These are phyloP conservation scores for Acleris holmiana DNA, from an alignment of 2,888 invertebrate genomes.

Conservation along the genomic window DNA sequence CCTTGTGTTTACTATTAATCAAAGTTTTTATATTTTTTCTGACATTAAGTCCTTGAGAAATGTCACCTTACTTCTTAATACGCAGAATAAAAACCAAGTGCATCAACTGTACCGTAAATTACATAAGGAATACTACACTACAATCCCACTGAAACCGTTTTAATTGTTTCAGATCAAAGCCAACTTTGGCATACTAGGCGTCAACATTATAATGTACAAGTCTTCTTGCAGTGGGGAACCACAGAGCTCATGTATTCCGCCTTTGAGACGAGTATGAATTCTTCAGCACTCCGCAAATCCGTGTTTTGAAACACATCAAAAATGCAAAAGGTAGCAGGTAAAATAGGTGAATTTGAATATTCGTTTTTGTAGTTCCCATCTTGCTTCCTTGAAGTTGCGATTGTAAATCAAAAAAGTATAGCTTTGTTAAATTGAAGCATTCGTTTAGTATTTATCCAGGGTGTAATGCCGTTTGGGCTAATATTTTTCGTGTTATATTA, in stretches of 20 bases:
- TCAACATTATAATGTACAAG: background rate
- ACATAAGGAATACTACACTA: background rate
- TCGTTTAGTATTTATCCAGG: no score
- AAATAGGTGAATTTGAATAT: background rate
- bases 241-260: constrained; percentile 7
- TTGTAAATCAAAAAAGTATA: no score
- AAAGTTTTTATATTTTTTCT: no score
- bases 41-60: no score
- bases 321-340: background rate
- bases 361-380: background rate
- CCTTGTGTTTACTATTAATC: no score
- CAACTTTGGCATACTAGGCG: background rate
- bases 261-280: constrained; percentile 12
- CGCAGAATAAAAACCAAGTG: no score
- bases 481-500: no score
- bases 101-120: no score
- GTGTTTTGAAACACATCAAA: background rate
- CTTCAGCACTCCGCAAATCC: background rate
- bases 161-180: background rate
- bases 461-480: no score
- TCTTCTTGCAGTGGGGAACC: background rate
- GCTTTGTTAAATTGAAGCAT: no score
- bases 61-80: no score
- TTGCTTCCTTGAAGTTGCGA: no score
- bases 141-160: background rate